Percentiles rank a stretch among this genome's conserved stretches.
Conservation (phyloP, 1,140 invertebrate genomes). For the Drosophila lowei region DNA sequence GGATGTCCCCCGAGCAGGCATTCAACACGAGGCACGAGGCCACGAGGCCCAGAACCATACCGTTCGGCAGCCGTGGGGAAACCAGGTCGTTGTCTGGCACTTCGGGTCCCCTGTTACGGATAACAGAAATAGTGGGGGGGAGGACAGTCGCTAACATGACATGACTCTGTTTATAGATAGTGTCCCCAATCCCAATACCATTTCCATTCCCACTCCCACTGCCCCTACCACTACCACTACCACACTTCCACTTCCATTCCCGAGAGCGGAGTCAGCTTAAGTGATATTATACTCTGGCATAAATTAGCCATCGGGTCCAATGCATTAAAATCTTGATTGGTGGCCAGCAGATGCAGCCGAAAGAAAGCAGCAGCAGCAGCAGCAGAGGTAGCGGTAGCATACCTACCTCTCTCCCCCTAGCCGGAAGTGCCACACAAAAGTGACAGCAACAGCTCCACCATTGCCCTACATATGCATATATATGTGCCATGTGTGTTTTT, state of each 20-base stretch:
- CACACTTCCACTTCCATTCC: too few relatives aligned
- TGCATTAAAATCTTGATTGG: slow-evolving; percentile 69
- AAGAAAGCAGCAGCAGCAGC: slow-evolving; percentile 16
- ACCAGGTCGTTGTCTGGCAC: slow-evolving; percentile 37
- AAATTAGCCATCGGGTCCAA: slow-evolving; percentile 58
- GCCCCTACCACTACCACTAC: not conserved
- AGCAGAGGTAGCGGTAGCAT: slow-evolving; percentile 18
- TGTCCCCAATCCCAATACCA: too few relatives aligned
- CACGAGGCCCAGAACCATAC: not conserved
- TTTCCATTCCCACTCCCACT: not conserved
- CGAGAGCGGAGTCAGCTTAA: slow-evolving; percentile 31
- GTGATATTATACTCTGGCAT: slow-evolving; percentile 58
- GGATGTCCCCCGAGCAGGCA: too few relatives aligned
- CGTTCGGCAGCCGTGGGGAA: slow-evolving; percentile 10
- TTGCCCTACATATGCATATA: slow-evolving; percentile 30
- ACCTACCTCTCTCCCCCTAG: not conserved
- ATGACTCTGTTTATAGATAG: not conserved
- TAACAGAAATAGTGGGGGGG: slow-evolving; percentile 4
- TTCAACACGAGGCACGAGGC: not conserved
- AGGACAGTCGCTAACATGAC: slow-evolving; percentile 25
- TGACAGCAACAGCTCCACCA: slow-evolving; percentile 22
- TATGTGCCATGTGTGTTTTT: not conserved
- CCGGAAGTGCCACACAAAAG: slow-evolving; percentile 46
- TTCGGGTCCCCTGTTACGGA: slow-evolving; percentile 29
- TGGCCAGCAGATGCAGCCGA: slow-evolving; percentile 66